Evolutionary conservation across 2,888 invertebrate genomes (phyloP), one percentile per base, ranked within the genome.

Genomic region (Limenitis camilla): DNA sequence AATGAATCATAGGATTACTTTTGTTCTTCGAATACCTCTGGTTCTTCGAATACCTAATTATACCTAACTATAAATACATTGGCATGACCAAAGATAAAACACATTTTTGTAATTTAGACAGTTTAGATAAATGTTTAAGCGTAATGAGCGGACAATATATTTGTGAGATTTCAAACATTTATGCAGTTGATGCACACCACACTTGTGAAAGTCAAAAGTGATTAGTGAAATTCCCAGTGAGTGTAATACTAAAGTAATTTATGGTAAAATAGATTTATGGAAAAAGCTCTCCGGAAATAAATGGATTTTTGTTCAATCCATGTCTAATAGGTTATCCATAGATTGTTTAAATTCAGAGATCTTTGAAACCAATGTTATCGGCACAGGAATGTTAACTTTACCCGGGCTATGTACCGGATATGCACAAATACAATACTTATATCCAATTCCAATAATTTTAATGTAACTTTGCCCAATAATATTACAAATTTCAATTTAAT

Each of bases 51-150:
- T 55, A 30, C 36, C 5, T 59, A 4, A 55, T 61, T 6, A 45
- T 53, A 33, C 61, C 61, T 28, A 46, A n/a, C 1, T 6, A 11
- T 49, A 58, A 47, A 8, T 60, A 57, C 35, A 56, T 55, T 4
- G 46, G 49, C 10, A 55, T 61, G 32, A 59, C 54, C 30, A 58
- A 49, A 29, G 60, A 62, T 35, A 62, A 59, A 44, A 41, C n/a
- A 5, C 9, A 59, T 6, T 62, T 56, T 48, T 46, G 49, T 40
- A 38, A 30, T n/a, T 19, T 62, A 1, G 42, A 60, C 9, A 28
- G 11, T n/a, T 28, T 55, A 19, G 19, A 19, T 19, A 19, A 19
- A 19, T 19, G 19, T 19, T 19, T 19, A 19, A 19, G 19, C 19
- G 19, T 19, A 19, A 19, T 3, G 19, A 19, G 19, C 19, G 19